These are phyloP conservation scores for Acomys russatus DNA, from an alignment of 2,797 vertebrate species.

Conservation along the genomic window DNA sequence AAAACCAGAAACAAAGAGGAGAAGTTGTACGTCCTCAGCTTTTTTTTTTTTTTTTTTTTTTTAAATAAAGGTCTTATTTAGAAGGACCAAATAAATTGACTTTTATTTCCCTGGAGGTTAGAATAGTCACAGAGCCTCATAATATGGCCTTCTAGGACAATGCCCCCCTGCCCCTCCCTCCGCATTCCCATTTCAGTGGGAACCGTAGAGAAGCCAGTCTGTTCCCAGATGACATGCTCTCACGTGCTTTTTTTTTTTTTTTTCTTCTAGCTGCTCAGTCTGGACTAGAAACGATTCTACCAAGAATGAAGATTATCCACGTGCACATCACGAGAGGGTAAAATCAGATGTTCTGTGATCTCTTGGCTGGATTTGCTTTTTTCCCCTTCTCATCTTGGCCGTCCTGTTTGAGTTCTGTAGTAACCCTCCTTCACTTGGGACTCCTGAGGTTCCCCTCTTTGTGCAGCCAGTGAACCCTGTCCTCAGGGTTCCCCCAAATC, in stretches of 20 bases:
- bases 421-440: neutral
- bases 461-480: neutral
- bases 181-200: neutral
- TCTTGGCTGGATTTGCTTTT: neutral
- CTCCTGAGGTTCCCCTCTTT: neutral
- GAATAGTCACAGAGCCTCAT: neutral
- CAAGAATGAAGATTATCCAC: neutral
- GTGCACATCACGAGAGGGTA: neutral
- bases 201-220: neutral
- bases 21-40: conserved; percentile 25
- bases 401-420: neutral
- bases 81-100: neutral
- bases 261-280: conserved; percentile 17
- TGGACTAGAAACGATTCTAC: conserved; percentile 16
- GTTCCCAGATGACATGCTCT: neutral
- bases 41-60: neutral
- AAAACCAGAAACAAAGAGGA: conserved; percentile 34
- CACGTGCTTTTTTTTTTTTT: neutral
- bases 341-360: neutral
- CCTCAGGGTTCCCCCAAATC: neutral
- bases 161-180: too few species aligned
- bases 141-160: too few species aligned
- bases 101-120: conserved; percentile 35
- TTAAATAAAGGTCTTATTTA: neutral
- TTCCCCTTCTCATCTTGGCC: neutral